Evolutionary conservation across 2,797 vertebrate species (phyloP).

Genomic region (Octomys mimax): DNA sequence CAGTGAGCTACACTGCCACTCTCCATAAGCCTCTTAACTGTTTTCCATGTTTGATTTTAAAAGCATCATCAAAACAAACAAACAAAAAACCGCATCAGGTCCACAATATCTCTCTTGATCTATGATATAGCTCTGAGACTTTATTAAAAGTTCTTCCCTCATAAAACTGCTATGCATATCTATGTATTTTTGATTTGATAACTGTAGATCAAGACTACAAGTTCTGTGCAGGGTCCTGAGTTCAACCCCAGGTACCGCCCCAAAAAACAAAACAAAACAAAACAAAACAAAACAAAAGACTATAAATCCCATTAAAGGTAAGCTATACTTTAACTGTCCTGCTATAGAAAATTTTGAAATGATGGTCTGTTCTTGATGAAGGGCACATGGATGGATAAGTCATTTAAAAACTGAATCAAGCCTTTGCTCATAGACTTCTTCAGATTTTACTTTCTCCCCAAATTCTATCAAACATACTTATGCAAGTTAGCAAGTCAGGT

Average conservation of each 20-base stretch:
- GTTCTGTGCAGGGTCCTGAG: not conserved
- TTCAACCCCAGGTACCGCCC: too few species aligned
- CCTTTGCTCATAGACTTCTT: slow-evolving; percentile 26
- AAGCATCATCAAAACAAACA: not conserved
- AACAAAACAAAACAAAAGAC: not conserved
- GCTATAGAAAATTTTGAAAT: slow-evolving; percentile 23
- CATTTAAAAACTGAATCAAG: slow-evolving; percentile 43
- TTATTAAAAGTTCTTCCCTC: slow-evolving; percentile 6
- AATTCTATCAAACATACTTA: slow-evolving; percentile 1
- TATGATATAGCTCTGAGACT: not conserved
- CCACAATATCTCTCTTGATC: slow-evolving; percentile 15
- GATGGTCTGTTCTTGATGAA: slow-evolving; percentile 4
- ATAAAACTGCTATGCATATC: slow-evolving; percentile 1
- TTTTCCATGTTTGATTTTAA: slow-evolving; percentile 27
- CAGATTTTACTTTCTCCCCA: slow-evolving; percentile 31
- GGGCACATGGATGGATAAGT: not conserved
- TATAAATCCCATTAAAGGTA: not conserved
- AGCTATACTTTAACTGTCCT: not conserved
- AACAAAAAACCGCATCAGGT: not conserved
- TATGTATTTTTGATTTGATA: slow-evolving; percentile 37
- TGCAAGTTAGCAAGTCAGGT: slow-evolving; percentile 33
- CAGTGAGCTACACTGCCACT: too few species aligned
- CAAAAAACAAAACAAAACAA: too few species aligned
- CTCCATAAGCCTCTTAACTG: not conserved
- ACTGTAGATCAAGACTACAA: slow-evolving; percentile 44